These are phyloP conservation scores for Atopsyche davidsoni DNA, from an alignment of 1,140 invertebrate genomes.

Conservation along the genomic window DNA sequence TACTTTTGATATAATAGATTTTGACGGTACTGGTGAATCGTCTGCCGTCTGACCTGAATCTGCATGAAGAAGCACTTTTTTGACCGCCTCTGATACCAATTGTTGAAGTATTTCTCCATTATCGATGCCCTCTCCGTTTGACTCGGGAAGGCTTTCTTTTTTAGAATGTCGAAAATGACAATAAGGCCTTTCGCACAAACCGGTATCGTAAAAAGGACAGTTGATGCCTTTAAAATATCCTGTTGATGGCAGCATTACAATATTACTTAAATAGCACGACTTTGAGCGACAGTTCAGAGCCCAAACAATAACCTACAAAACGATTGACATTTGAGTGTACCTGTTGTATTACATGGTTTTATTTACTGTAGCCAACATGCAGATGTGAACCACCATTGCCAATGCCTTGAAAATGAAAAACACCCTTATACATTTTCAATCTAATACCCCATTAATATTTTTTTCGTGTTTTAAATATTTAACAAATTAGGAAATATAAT, in stretches of 20 bases:
- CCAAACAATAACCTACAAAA: slow-evolving; percentile 25
- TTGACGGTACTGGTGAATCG: background rate
- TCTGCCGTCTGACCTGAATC: slow-evolving; percentile 28
- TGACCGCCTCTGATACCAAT: slow-evolving; percentile 44
- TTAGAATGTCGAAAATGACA: slow-evolving; percentile 82
- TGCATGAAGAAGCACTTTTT: slow-evolving; percentile 43
- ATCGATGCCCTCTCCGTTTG: slow-evolving; percentile 40
- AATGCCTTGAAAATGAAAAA: no score
- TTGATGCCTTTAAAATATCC: slow-evolving; percentile 76
- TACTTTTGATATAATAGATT: slow-evolving; percentile 15
- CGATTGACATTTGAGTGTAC: slow-evolving; percentile 20
- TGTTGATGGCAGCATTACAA: slow-evolving; percentile 74
- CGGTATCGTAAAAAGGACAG: slow-evolving; percentile 77
- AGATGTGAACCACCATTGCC: no score
- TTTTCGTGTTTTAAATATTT: no score
- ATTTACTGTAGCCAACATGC: no score
- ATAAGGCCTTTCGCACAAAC: slow-evolving; percentile 74
- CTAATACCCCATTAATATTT: no score
- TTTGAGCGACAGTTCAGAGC: background rate
- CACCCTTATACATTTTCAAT: no score
- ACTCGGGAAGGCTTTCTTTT: slow-evolving; percentile 46
- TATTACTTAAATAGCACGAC: background rate
- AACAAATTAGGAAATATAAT: no score
- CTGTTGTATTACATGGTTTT: slow-evolving; percentile 16
- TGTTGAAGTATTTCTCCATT: slow-evolving; percentile 41